These are phyloP conservation scores for Callyntrura guangdongensis DNA, from an alignment of 2,888 invertebrate genomes.

Conservation along the genomic window DNA sequence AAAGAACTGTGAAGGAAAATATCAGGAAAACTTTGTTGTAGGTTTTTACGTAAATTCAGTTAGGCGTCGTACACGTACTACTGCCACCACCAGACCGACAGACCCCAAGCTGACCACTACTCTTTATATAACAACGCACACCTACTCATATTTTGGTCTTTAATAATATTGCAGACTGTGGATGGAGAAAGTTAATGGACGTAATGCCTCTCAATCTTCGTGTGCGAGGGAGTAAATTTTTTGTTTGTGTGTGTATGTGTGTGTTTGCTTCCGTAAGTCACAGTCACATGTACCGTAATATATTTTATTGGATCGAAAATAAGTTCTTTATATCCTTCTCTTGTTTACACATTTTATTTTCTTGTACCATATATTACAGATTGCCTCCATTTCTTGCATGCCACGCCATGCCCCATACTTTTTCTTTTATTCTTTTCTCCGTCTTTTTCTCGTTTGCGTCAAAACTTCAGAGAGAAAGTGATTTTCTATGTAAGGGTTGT, in stretches of 20 bases:
- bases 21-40: conserved; percentile 8
- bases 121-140: not conserved
- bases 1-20: not conserved
- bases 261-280: not conserved
- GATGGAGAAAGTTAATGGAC: conserved; percentile 32
- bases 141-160: conserved; percentile 16
- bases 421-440: conserved; percentile 13
- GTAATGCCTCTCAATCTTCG: conserved; percentile 47
- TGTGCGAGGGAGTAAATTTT: not conserved
- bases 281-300: not conserved
- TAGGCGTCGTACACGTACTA: not conserved
- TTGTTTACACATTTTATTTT: conserved; percentile 29
- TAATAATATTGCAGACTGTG: conserved; percentile 39
- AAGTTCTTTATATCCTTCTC: conserved; percentile 22
- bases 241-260: not conserved
- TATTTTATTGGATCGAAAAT: not conserved
- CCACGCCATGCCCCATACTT: not conserved
- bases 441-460: not conserved
- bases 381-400: not conserved
- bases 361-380: not conserved
- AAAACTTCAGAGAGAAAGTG: conserved; percentile 51
- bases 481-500: conserved; percentile 66
- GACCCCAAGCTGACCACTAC: not conserved
- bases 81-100: not conserved
- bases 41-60: conserved; percentile 28